Base-by-base conservation (phyloP, 2,888 invertebrate species). In the Coremacera marginata region DNA sequence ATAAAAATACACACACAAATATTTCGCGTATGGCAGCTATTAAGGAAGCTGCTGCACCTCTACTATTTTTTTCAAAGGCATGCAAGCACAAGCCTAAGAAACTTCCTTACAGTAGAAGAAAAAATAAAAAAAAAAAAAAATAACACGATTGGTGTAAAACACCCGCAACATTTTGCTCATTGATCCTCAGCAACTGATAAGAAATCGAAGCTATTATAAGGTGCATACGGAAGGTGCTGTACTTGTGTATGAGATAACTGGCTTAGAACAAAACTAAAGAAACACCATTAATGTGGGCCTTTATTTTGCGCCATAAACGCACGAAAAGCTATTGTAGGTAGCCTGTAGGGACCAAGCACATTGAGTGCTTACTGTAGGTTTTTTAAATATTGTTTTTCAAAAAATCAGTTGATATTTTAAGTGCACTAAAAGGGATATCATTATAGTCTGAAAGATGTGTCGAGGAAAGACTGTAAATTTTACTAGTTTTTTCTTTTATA, bases 181-280 rank as follows among this genome's bases (percentile, higher is more conserved):
- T 44, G 77, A 77, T 77, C 77, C 57, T 63, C 37, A 2, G 8
- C 57, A 68, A 55, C 57, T 72, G 77, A 77, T 77, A 77, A 77
- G 70, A 76, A 60, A 51, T 19, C n/a, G 31, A 16, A 49, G 44
- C 44, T 44, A 44, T 11, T 7, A 44, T 44, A 11, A 44, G 44
- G 14, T 44, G 11, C 44, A 25, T 16, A 44, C 51, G 8, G 16
- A 34, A 74, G 27, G 67, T 57, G 27, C 68, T 25, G 37, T 44
- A 57, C 57, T 31, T 9, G 44, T 57, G 16, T 19, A 49, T 22
- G 14, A n/a, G 8, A 3, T 44, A 44, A 14, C 11, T 44, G 44
- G 44, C 44, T 7, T 11, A 11, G 44, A 44, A n/a, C 19, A 27
- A n/a, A 16, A 11, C 27, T n/a, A 49, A 60, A 25, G 49, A n/a